Evolutionary conservation across 2,888 invertebrate genomes (phyloP), one percentile per base, ranked within the genome.

Genomic region (Pachydiplax longipennis): DNA sequence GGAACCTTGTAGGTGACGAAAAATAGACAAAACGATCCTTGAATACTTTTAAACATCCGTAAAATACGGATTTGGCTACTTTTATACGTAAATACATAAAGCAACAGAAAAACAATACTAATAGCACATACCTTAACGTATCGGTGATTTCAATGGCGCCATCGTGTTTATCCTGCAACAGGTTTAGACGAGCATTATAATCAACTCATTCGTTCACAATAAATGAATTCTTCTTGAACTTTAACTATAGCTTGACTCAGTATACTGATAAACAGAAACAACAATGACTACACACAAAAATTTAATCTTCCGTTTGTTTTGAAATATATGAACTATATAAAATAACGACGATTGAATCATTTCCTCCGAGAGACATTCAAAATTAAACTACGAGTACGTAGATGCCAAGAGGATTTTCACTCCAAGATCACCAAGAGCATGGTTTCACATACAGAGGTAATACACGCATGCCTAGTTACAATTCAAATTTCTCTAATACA

Each of bases 121-220:
- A 58, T 8, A 53, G 53, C 18, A 93, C 95, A 94, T 94, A 97
- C 97, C 97, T 95, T 95, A 98, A 98, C 83, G 98, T 98, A 94
- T 98, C 98, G 93, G 98, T 97, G 93, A 98, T 97, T 95, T 98
- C 98, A 94, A 97, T 94, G 92, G 98, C 98, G 93, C 98, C 98
- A 95, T 98, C 98, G 94, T 97, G 97, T 94, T 97, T 97, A 95
- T 98, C 97, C 97, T 98, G 95, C 91, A 95, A 94, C 82, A 37
- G 37, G 80, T 80, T 25, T 44, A 90, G 31, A 90, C 10, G 18
- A 80, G 6, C 44, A 90, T 80, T 90, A 37, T 37, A 3, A 90
- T 53, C 48, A 25, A 22, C 5, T 22, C 4, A 65, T 61, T 25
- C 5, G 35, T 10, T 25, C 3, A 13, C 22, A 65, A 90, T 25